phyloP scores from a whole-genome alignment of 2,888 invertebrate genomes.

The Stenotaenia linearis region DNA sequence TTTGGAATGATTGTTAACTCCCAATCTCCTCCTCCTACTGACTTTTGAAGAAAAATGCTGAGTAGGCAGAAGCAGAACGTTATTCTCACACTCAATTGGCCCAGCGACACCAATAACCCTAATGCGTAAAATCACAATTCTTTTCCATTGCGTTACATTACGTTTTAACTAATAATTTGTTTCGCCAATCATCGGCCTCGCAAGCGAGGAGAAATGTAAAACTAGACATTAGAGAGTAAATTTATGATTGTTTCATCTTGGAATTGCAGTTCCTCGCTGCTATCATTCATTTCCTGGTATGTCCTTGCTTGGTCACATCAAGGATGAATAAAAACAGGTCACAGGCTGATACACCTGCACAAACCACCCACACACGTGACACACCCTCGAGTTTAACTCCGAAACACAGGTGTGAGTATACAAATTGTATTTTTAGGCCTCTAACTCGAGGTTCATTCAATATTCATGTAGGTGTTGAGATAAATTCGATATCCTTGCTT shows the following conservation, averaged over 20 bases:
- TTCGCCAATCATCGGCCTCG: too few species aligned
- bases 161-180: too few species aligned
- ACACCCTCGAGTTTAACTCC: background rate
- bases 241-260: too few species aligned
- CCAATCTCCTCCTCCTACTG: background rate
- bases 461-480: background rate
- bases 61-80: background rate
- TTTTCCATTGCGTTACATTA: too few species aligned
- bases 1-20: background rate
- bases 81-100: background rate
- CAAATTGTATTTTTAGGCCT: background rate
- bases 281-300: background rate
- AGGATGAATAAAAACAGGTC: slow-evolving; percentile 6
- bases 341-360: background rate
- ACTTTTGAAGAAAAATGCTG: background rate
- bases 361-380: background rate
- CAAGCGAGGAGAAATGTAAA: too few species aligned
- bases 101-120: background rate
- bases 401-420: background rate
- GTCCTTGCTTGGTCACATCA: slow-evolving; percentile 17
- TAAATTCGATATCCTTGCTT: background rate
- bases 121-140: background rate
- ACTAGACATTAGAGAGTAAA: too few species aligned
- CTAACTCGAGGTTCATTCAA: background rate
- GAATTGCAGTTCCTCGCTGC: background rate